Evolutionary conservation across 2,888 invertebrate genomes (phyloP).

Genomic region (Orthosia gracilis): DNA sequence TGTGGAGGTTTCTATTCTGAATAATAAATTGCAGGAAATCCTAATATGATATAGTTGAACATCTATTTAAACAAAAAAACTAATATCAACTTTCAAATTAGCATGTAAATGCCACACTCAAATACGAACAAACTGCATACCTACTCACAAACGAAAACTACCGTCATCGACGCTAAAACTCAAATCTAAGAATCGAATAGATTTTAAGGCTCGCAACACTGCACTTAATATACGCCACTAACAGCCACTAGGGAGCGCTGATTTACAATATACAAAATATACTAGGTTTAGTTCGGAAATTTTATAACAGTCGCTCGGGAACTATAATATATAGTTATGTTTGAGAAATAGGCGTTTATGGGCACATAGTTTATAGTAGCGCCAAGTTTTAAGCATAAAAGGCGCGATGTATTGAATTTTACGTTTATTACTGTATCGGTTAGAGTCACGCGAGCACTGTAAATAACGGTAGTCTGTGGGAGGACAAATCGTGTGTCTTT

Average conservation of each 20-base stretch:
- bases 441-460: constrained; percentile 38
- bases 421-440: constrained; percentile 40
- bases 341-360: constrained; percentile 64
- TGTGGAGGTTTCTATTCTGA: too few relatives aligned
- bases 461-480: constrained; percentile 34
- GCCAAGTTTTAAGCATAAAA: constrained; percentile 61
- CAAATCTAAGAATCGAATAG: constrained; percentile 31
- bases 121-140: neutral
- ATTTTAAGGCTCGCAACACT: constrained; percentile 24
- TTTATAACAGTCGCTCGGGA: constrained; percentile 59
- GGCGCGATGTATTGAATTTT: constrained; percentile 49
- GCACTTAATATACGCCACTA: constrained; percentile 49
- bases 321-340: constrained; percentile 60
- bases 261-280: constrained; percentile 52
- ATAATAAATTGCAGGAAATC: too few relatives aligned
- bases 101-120: neutral
- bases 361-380: constrained; percentile 49
- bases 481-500: constrained; percentile 26
- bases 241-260: constrained; percentile 50
- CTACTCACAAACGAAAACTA: constrained; percentile 4
- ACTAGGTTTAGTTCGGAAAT: constrained; percentile 48
- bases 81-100: neutral
- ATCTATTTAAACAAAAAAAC: too few relatives aligned
- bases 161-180: constrained; percentile 13
- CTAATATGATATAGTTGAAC: too few relatives aligned